A percentile compares a stretch with the other conserved stretches of the same genome.
Conservation (phyloP, 2,113 vertebrate species). For the Patagioenas fasciata region DNA sequence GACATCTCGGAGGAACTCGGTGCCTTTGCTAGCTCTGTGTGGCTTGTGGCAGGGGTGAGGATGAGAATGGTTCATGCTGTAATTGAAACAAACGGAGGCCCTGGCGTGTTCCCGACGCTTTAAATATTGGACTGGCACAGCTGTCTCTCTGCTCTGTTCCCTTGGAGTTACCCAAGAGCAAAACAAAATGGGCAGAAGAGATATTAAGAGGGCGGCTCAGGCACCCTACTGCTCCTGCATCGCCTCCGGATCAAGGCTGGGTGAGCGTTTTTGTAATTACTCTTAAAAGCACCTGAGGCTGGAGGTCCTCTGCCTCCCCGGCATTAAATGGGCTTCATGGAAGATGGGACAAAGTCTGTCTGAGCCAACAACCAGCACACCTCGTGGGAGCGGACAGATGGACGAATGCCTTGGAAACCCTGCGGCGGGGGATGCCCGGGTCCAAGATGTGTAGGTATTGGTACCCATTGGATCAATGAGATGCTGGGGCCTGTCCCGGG, state of each 20-base stretch:
- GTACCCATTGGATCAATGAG: accelerated
- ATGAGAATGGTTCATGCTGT: not conserved
- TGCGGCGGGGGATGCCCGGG: accelerated
- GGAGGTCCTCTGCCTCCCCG: not conserved
- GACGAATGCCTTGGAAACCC: not conserved
- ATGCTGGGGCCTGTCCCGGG: not conserved
- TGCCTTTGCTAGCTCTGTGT: not conserved
- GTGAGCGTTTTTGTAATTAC: not conserved
- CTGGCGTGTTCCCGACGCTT: not conserved
- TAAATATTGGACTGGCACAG: not conserved
- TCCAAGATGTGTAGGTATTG: not conserved
- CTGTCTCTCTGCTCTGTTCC: not conserved
- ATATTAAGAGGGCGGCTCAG: not conserved
- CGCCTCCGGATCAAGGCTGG: accelerated
- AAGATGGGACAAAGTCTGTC: not conserved
- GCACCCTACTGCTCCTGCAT: not conserved
- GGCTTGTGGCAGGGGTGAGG: not conserved
- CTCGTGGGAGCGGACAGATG: accelerated
- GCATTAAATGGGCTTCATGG: not conserved
- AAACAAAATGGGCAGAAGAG: not conserved
- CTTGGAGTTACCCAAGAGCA: not conserved
- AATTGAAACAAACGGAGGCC: not conserved
- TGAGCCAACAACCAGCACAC: not conserved
- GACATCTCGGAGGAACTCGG: not conserved
- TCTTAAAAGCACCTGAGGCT: not conserved